Conservation (phyloP, 2,797 vertebrate genomes). For the Centroberyx gerrardi region DNA sequence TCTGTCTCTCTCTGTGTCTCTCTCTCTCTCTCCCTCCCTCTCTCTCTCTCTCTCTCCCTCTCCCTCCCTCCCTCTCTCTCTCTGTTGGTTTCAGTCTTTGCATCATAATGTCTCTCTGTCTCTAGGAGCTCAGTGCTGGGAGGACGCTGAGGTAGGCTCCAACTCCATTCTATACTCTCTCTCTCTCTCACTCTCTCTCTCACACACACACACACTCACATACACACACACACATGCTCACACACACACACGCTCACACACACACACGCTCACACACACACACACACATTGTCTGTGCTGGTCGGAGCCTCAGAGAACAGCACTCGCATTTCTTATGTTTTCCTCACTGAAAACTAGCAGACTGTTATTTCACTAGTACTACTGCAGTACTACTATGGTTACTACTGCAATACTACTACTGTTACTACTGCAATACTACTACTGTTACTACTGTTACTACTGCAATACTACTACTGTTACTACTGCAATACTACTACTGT, state of each 20-base stretch:
- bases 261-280: not conserved
- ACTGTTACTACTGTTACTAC: no score
- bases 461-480: no score
- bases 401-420: no score
- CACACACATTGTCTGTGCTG: no score
- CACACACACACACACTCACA: slow-evolving; percentile 24
- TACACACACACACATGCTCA: not conserved
- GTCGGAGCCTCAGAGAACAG: no score
- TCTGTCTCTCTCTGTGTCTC: not conserved
- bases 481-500: no score
- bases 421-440: no score
- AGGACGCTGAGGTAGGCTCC: slow-evolving; percentile 74
- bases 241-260: slow-evolving; percentile 16
- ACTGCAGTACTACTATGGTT: no score
- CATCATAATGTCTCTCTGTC: slow-evolving; percentile 56
- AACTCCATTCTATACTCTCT: slow-evolving; percentile 29
- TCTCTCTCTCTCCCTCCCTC: not conserved
- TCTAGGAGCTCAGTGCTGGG: slow-evolving; percentile 37
- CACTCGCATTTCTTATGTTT: no score
- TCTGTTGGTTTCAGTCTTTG: slow-evolving; percentile 58
- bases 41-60: accelerated
- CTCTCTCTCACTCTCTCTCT: slow-evolving; percentile 42
- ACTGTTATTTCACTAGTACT: no score
- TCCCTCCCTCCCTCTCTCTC: not conserved
- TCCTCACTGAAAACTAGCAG: no score